Evolutionary conservation across 2,888 invertebrate genomes (phyloP).

Genomic region (Eulithis prunata): DNA sequence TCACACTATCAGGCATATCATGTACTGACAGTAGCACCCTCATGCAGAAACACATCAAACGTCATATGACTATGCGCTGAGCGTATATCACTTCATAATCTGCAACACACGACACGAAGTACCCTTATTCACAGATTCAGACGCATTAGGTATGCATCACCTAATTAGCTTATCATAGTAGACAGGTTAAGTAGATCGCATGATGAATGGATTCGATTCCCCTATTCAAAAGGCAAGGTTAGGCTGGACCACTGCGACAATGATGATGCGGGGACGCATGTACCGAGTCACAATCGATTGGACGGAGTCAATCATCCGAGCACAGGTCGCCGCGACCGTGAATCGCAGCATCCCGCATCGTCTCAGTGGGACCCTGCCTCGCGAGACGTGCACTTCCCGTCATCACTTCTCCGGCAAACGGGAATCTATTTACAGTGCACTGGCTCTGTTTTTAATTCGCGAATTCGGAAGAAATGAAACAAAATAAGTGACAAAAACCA

Average conservation of each 20-base stretch:
- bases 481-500: constrained; percentile 55
- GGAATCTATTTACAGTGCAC: constrained; percentile 38
- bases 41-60: constrained; percentile 43
- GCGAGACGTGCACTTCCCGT: constrained; percentile 74
- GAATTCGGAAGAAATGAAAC: constrained; percentile 49
- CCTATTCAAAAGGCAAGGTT: constrained; percentile 60
- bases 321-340: constrained; percentile 79
- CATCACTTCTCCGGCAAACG: constrained; percentile 37
- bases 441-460: constrained; percentile 19
- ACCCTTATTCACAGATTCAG: constrained; percentile 27
- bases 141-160: constrained; percentile 31
- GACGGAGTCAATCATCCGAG: constrained; percentile 78
- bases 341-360: constrained; percentile 67
- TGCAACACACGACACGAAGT: constrained; percentile 29
- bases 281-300: constrained; percentile 74
- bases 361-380: constrained; percentile 68
- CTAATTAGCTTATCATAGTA: constrained; percentile 29
- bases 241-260: constrained; percentile 56
- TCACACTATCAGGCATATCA: constrained; percentile 59
- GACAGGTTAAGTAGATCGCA: constrained; percentile 15
- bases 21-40: constrained; percentile 44
- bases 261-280: constrained; percentile 61
- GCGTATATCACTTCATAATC: constrained; percentile 29
- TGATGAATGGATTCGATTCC: constrained; percentile 51
- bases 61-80: constrained; percentile 25